Percentiles rank a stretch among this genome's conserved stretches.
These are phyloP conservation scores for Elgonia sp. DNA, from an alignment of 2,888 invertebrate genomes.

Conservation along the genomic window DNA sequence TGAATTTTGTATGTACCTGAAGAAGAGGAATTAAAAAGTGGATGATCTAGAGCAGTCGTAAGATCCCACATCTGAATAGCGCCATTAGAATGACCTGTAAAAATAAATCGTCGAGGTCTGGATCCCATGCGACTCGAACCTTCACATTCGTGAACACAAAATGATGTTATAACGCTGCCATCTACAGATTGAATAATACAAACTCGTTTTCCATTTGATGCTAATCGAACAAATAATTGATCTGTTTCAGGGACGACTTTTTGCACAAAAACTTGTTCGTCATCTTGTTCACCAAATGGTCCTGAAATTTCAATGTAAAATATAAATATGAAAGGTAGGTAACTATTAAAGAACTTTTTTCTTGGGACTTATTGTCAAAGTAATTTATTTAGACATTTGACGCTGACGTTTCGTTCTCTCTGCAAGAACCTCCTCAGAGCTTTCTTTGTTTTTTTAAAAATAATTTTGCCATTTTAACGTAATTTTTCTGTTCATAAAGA, in stretches of 20 bases:
- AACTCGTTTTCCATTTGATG: constrained; percentile 97
- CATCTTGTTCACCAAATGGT: constrained; percentile 99
- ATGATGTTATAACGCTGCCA: constrained; percentile 96
- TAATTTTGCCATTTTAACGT: no score
- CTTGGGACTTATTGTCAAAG: no score
- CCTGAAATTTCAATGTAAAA: constrained; percentile 88
- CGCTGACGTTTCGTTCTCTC: no score
- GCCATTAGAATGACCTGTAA: constrained; percentile 97
- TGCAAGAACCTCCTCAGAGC: no score
- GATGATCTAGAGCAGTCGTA: constrained; percentile 95
- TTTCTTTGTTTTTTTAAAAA: no score
- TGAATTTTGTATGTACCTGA: constrained; percentile 17
- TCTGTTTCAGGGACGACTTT: constrained; percentile 99
- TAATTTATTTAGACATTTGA: no score
- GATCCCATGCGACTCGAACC: constrained; percentile 97
- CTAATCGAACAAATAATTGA: constrained; percentile 96
- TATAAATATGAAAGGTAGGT: no score
- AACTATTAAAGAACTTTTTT: no score
- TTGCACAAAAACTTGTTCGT: constrained; percentile 99
- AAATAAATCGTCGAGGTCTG: constrained; percentile 94
- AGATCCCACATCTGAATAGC: constrained; percentile 99
- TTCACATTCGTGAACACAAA: constrained; percentile 99
- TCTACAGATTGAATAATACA: constrained; percentile 98
- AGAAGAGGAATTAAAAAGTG: constrained; percentile 88
- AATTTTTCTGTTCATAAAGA: no score